A percentile compares a stretch with the other conserved stretches of the same genome.
These are phyloP conservation scores for Lamellibrachia satsuma DNA, from an alignment of 2,888 invertebrate species.

Conservation along the genomic window DNA sequence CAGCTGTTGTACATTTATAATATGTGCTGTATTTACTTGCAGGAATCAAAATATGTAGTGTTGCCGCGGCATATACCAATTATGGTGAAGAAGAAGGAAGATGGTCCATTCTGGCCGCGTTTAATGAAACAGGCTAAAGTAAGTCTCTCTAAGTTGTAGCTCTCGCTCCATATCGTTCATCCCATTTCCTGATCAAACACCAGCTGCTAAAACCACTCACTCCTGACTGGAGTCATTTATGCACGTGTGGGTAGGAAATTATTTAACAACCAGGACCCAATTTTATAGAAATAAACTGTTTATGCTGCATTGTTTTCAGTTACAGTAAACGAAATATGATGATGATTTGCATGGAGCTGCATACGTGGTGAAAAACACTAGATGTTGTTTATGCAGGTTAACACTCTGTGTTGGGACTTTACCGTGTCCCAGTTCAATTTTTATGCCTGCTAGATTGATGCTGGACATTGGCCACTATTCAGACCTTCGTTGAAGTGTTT, in stretches of 20 bases:
- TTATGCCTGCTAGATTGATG: neutral
- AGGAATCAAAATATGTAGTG: conserved; percentile 70
- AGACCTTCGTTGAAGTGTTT: neutral
- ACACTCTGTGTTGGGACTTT: conserved; percentile 13
- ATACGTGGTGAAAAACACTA: too few relatives aligned
- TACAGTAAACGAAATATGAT: too few relatives aligned
- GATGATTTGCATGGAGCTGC: too few relatives aligned
- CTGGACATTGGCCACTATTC: neutral
- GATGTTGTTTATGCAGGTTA: neutral
- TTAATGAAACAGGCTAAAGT: conserved; percentile 86
- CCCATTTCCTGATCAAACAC: neutral
- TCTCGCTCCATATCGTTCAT: neutral
- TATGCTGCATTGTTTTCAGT: too few relatives aligned
- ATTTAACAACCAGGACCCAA: too few relatives aligned
- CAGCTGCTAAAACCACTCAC: neutral
- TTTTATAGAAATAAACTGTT: too few relatives aligned
- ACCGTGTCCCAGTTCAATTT: conserved; percentile 8
- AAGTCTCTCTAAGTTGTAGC: conserved; percentile 55
- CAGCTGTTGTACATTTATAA: too few relatives aligned
- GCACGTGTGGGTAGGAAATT: too few relatives aligned
- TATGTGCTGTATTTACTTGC: conserved; percentile 21
- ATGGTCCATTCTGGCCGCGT: conserved; percentile 86
- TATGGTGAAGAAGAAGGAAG: conserved; percentile 72
- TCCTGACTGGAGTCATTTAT: too few relatives aligned
- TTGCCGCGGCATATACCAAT: conserved; percentile 69